phyloP scores from a whole-genome alignment of 2,797 vertebrate genomes.

The Paguma larvata region DNA sequence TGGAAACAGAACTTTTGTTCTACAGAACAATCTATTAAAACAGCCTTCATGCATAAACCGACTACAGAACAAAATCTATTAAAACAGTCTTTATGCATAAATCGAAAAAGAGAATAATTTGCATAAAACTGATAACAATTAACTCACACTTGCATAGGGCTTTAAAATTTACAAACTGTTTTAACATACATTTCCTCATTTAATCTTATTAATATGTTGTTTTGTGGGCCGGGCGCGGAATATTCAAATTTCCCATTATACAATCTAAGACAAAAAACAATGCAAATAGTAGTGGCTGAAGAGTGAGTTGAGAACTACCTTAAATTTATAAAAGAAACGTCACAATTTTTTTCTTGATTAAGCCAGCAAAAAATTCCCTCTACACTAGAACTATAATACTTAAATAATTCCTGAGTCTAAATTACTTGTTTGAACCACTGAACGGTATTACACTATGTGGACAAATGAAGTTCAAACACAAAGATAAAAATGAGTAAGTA shows the following conservation, averaged over 20 bases:
- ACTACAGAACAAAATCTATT: slow-evolving; percentile 54
- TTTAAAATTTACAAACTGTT: slow-evolving; percentile 66
- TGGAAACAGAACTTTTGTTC: slow-evolving; percentile 78
- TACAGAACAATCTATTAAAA: slow-evolving; percentile 67
- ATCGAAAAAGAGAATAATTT: slow-evolving; percentile 70
- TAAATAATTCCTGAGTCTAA: slow-evolving; percentile 63
- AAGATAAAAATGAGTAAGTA: slow-evolving; percentile 40
- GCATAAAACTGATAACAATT: slow-evolving; percentile 71
- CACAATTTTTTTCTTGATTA: slow-evolving; percentile 32
- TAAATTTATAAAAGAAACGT: slow-evolving; percentile 52
- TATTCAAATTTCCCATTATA: slow-evolving; percentile 17
- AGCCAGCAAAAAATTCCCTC: slow-evolving; percentile 24
- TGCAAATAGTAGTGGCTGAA: neutral
- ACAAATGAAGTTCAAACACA: neutral
- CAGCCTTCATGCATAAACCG: slow-evolving; percentile 30
- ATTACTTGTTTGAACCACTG: neutral
- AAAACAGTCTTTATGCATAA: slow-evolving; percentile 58
- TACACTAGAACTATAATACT: neutral
- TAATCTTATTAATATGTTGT: slow-evolving; percentile 52
- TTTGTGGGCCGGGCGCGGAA: neutral
- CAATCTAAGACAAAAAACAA: slow-evolving; percentile 45
- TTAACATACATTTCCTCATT: slow-evolving; percentile 33
- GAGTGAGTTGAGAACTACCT: neutral
- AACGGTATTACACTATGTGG: neutral
- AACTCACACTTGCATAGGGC: slow-evolving; percentile 33